Evolutionary conservation across 1,140 invertebrate genomes (phyloP).

Genomic region (Drosophila sp.): DNA sequence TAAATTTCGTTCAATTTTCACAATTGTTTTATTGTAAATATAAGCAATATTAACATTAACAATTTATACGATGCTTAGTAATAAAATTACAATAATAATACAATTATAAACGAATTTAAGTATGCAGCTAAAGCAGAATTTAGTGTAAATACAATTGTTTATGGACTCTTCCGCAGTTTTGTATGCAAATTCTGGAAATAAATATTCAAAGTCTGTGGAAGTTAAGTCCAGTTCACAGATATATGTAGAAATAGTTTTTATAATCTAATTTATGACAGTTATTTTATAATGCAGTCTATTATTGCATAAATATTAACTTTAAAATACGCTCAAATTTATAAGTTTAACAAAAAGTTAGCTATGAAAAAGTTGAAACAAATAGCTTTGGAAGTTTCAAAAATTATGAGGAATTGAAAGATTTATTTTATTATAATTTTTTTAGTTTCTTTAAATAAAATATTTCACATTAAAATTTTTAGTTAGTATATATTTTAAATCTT

Average conservation of each 20-base stretch:
- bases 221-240: background rate
- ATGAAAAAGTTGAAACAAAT: no score
- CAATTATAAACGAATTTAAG: slow-evolving; percentile 18
- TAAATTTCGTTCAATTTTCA: slow-evolving; percentile 1
- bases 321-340: no score
- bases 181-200: slow-evolving; percentile 16
- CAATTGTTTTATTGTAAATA: slow-evolving; percentile 5
- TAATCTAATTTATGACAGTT: no score
- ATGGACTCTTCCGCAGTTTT: background rate
- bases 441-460: no score
- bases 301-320: no score
- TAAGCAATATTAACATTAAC: slow-evolving; percentile 7
- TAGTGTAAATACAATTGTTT: slow-evolving; percentile 8
- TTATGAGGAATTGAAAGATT: no score
- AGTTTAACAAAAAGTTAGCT: no score
- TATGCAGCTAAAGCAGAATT: background rate
- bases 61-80: slow-evolving; percentile 23
- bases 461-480: no score
- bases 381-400: no score
- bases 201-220: background rate
- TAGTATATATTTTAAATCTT: no score
- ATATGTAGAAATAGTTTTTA: background rate
- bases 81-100: slow-evolving; percentile 31
- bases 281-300: no score
- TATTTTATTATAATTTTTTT: no score